A percentile compares a stretch with the other conserved stretches of the same genome.
These are phyloP conservation scores for Plebejus anna DNA, from an alignment of 2,888 invertebrate genomes.

Conservation along the genomic window DNA sequence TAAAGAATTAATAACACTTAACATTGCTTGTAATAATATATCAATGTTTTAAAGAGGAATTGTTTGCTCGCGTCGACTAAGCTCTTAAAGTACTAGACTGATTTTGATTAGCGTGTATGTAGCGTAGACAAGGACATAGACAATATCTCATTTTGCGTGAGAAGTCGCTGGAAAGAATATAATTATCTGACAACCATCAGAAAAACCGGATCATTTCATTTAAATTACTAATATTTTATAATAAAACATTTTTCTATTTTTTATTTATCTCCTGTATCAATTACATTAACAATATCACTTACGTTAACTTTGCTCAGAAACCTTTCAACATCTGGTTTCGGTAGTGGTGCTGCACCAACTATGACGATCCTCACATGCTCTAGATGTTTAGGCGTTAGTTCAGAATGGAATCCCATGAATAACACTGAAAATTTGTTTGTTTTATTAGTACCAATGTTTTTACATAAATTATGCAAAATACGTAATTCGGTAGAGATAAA, in stretches of 20 bases:
- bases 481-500: too few species aligned
- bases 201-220: too few species aligned
- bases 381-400: conserved; percentile 80
- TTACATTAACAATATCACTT: conserved; percentile 30
- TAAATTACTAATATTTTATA: too few species aligned
- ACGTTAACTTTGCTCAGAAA: conserved; percentile 71
- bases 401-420: conserved; percentile 82
- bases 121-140: too few species aligned
- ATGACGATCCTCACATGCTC: conserved; percentile 69
- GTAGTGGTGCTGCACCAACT: conserved; percentile 85
- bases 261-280: not conserved
- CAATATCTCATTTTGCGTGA: too few species aligned
- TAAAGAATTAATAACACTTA: not conserved
- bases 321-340: conserved; percentile 77
- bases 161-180: too few species aligned
- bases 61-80: too few species aligned
- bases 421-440: conserved; percentile 74
- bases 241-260: not conserved
- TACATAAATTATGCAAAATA: too few species aligned
- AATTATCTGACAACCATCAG: too few species aligned
- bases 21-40: not conserved
- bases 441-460: not conserved
- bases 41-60: not conserved
- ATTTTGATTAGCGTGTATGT: too few species aligned
- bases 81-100: too few species aligned